Conservation (phyloP, 2,888 invertebrate genomes). For the Drosophila meridionalis region DNA sequence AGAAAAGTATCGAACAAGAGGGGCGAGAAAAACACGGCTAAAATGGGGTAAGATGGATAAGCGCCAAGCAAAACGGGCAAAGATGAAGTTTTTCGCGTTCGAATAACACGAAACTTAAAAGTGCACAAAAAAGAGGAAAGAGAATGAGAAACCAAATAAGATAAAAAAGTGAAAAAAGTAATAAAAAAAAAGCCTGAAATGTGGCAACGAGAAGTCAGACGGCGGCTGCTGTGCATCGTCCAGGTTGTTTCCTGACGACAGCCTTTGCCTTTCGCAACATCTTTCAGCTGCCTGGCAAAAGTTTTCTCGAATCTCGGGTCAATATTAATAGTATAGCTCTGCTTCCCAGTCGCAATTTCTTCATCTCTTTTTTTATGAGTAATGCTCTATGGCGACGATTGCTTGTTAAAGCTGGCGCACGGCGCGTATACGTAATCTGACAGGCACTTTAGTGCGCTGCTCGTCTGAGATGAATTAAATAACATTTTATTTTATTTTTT, state of each 20-base stretch:
- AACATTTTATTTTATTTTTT: neutral
- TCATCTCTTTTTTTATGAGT: slow-evolving; percentile 23
- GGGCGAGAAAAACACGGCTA: slow-evolving; percentile 64
- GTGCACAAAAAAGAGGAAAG: slow-evolving; percentile 9
- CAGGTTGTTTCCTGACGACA: slow-evolving; percentile 39
- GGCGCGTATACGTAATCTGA: slow-evolving; percentile 46
- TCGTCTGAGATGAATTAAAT: neutral
- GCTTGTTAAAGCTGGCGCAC: slow-evolving; percentile 20
- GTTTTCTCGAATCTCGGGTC: slow-evolving; percentile 34
- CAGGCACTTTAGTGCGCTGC: neutral
- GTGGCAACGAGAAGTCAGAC: slow-evolving; percentile 54
- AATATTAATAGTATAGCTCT: slow-evolving; percentile 41
- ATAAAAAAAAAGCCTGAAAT: slow-evolving; percentile 15
- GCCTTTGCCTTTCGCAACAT: slow-evolving; percentile 41
- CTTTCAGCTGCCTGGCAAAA: slow-evolving; percentile 33
- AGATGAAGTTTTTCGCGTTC: slow-evolving; percentile 61
- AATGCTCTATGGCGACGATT: slow-evolving; percentile 19
- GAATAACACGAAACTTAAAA: slow-evolving; percentile 38
- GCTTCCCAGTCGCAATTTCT: slow-evolving; percentile 12
- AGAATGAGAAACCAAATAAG: neutral
- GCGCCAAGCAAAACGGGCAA: slow-evolving; percentile 62
- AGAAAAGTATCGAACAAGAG: slow-evolving; percentile 39
- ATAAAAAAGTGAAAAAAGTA: slow-evolving; percentile 6
- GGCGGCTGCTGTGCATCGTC: slow-evolving; percentile 24
- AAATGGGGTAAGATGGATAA: slow-evolving; percentile 77